Percentiles rank a stretch among this genome's conserved stretches.
Evolutionary conservation across 1,140 invertebrate genomes (phyloP).

Genomic region (Ceratina australensis): DNA sequence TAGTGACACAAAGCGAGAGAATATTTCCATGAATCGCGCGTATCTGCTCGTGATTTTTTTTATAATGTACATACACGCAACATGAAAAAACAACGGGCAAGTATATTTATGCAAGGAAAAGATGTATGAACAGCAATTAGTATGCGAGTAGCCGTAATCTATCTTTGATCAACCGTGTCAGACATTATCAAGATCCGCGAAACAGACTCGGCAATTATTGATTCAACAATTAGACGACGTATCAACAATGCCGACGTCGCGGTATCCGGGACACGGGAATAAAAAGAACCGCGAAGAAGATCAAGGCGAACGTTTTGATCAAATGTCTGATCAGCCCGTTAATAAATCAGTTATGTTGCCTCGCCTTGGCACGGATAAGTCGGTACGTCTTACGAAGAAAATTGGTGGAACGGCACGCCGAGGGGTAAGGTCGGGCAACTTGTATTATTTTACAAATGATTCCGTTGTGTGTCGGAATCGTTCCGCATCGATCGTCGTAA

Average conservation of each 20-base stretch:
- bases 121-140: neutral
- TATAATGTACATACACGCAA: no score
- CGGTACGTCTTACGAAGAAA: neutral
- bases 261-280: neutral
- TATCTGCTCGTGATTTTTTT: neutral
- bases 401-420: neutral
- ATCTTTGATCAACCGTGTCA: neutral
- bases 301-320: neutral
- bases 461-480: conserved; percentile 50
- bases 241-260: neutral
- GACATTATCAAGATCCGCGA: neutral
- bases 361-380: neutral
- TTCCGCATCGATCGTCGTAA: conserved; percentile 59
- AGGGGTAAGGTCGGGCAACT: conserved; percentile 25
- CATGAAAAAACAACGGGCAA: neutral
- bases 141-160: neutral
- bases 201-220: neutral
- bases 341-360: conserved; percentile 13
- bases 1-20: no score
- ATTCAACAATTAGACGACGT: neutral
- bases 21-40: no score
- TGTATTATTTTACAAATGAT: conserved; percentile 35
- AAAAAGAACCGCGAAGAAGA: neutral
- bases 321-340: neutral
- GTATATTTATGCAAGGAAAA: neutral